Conservation (phyloP, 2,113 vertebrate genomes). For the Calidris pugnax region DNA sequence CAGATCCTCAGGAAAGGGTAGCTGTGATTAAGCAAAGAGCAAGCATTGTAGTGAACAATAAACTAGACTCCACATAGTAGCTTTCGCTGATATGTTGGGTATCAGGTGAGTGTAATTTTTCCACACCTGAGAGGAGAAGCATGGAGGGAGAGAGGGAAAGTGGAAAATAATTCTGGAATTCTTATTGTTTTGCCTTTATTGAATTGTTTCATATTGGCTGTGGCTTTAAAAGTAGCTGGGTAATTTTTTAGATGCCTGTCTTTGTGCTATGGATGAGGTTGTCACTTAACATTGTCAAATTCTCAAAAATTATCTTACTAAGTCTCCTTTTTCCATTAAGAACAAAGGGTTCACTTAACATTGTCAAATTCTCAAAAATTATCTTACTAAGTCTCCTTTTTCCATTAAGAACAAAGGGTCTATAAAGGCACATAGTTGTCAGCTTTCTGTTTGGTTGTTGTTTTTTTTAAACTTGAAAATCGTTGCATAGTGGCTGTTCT, state of each 20-base stretch:
- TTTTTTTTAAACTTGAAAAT: background rate
- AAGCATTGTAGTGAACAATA: fast-evolving
- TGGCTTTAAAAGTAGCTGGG: background rate
- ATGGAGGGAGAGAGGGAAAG: background rate
- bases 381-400: background rate
- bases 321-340: background rate
- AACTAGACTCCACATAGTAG: fast-evolving
- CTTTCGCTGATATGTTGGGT: background rate
- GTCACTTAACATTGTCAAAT: background rate
- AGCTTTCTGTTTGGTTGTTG: background rate
- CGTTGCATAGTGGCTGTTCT: background rate
- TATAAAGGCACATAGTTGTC: background rate
- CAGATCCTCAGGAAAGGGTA: fast-evolving
- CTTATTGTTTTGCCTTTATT: background rate
- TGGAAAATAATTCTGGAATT: background rate
- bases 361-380: background rate
- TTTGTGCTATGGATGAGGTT: background rate
- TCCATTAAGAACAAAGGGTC: background rate
- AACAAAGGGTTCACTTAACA: background rate
- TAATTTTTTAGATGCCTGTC: background rate
- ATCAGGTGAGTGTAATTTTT: background rate
- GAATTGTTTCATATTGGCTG: background rate
- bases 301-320: background rate
- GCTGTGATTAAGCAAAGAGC: background rate
- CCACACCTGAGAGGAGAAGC: background rate